phyloP scores from a whole-genome alignment of 30 jellyfish, hydroid and myxozoan species.

The Pseudorhiza aurosa region DNA sequence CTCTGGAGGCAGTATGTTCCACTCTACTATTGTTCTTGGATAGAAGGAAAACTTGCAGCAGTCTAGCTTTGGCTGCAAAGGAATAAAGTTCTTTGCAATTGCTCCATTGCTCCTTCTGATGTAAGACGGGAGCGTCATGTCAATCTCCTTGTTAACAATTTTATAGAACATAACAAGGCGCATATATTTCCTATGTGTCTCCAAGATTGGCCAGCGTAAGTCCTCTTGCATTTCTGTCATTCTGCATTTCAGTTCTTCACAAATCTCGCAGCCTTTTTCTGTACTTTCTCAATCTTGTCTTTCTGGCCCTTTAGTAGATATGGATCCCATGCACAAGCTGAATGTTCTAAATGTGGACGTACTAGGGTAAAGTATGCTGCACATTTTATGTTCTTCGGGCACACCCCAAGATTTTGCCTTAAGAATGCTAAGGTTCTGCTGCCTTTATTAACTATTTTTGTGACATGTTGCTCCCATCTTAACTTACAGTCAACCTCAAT shows the following conservation, averaged over 20 bases:
- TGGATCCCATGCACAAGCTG: slow-evolving; percentile 78
- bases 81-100: slow-evolving; percentile 50
- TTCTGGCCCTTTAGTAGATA: slow-evolving; percentile 49
- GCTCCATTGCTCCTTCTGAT: slow-evolving; percentile 67
- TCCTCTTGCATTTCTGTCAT: slow-evolving; percentile 14
- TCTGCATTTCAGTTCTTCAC: background rate
- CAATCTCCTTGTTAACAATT: background rate
- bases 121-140: slow-evolving; percentile 26
- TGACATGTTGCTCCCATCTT: slow-evolving; percentile 26
- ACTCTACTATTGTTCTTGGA: slow-evolving; percentile 49
- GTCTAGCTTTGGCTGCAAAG: slow-evolving; percentile 53
- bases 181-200: slow-evolving; percentile 42
- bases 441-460: slow-evolving; percentile 31
- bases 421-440: slow-evolving; percentile 41
- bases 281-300: slow-evolving; percentile 51
- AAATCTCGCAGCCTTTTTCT: too few species aligned
- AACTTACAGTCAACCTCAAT: slow-evolving; percentile 43
- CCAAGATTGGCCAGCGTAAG: slow-evolving; percentile 43
- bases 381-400: slow-evolving; percentile 63
- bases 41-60: slow-evolving; percentile 56
- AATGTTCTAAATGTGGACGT: slow-evolving; percentile 66
- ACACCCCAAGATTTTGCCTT: slow-evolving; percentile 63
- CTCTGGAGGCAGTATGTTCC: slow-evolving; percentile 73
- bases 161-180: slow-evolving; percentile 29
- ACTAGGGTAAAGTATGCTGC: slow-evolving; percentile 74